Conservation (phyloP, 1,140 invertebrate species). For the Rhopalosiphum maidis region DNA sequence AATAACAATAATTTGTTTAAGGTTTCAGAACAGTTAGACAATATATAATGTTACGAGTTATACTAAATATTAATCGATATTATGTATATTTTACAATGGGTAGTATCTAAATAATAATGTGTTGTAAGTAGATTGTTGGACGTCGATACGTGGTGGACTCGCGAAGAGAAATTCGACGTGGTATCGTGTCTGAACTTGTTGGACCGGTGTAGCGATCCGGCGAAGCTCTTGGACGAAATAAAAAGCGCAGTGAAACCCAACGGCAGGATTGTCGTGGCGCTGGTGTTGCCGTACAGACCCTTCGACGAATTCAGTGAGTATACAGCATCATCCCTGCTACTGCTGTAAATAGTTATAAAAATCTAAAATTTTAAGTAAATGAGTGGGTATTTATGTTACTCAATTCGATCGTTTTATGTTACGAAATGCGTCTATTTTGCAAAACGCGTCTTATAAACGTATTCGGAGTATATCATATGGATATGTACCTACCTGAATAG, state of each 20-base stretch:
- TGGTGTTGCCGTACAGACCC: slow-evolving; percentile 87
- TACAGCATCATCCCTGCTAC: too few relatives aligned
- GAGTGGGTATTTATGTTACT: too few relatives aligned
- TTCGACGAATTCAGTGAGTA: slow-evolving; percentile 82
- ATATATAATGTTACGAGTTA: neutral
- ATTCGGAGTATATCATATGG: too few relatives aligned
- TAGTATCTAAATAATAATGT: neutral
- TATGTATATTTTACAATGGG: neutral
- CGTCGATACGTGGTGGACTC: slow-evolving; percentile 74
- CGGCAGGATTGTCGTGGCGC: slow-evolving; percentile 78
- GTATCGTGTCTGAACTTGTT: slow-evolving; percentile 89
- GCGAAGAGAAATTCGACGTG: slow-evolving; percentile 72
- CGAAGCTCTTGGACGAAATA: slow-evolving; percentile 75
- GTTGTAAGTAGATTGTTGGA: slow-evolving; percentile 73
- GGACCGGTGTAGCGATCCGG: slow-evolving; percentile 85
- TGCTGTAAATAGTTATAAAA: too few relatives aligned
- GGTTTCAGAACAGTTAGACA: too few relatives aligned
- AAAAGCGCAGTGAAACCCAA: slow-evolving; percentile 70
- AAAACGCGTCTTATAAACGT: too few relatives aligned
- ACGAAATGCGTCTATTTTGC: too few relatives aligned
- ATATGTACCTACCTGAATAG: too few relatives aligned
- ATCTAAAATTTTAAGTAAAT: too few relatives aligned
- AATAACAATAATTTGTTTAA: too few relatives aligned
- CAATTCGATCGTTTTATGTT: too few relatives aligned
- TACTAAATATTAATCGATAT: neutral